phyloP scores from a whole-genome alignment of 2,797 vertebrate species.

The Chaetodon trifasciatus region DNA sequence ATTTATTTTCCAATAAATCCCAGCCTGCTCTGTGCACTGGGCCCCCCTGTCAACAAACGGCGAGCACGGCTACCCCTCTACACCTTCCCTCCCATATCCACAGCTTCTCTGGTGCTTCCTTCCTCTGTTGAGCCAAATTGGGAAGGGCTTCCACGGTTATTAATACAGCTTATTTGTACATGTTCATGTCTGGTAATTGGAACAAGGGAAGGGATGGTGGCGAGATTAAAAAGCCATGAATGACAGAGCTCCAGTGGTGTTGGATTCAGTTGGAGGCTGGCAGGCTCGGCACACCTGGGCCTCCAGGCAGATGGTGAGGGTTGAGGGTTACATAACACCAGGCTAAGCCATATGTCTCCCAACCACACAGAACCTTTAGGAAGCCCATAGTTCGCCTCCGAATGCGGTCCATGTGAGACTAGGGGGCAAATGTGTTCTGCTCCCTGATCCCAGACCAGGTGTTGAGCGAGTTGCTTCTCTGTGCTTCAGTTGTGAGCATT shows the following conservation, averaged over 20 bases:
- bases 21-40: constrained; percentile 76
- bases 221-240: constrained; percentile 81
- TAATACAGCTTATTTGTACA: constrained; percentile 73
- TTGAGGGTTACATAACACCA: constrained; percentile 85
- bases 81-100: constrained; percentile 58
- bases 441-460: constrained; percentile 84
- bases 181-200: constrained; percentile 72
- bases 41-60: constrained; percentile 78
- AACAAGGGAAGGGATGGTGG: constrained; percentile 72
- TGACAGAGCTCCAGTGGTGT: constrained; percentile 82
- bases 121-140: constrained; percentile 54
- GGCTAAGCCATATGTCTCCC: constrained; percentile 86
- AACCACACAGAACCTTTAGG: constrained; percentile 83
- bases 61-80: constrained; percentile 51
- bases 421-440: constrained; percentile 73
- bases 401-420: constrained; percentile 75
- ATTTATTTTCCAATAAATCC: constrained; percentile 87
- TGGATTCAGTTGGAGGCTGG: constrained; percentile 79
- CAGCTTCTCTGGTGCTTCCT: constrained; percentile 30
- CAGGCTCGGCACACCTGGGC: constrained; percentile 84
- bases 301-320: constrained; percentile 87
- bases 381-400: constrained; percentile 72
- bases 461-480: constrained; percentile 76
- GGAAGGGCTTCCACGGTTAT: constrained; percentile 54
- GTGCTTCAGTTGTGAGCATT: constrained; percentile 68